Base-by-base conservation (phyloP, 2,797 vertebrate genomes). In the Enteromius viviparus region DNA sequence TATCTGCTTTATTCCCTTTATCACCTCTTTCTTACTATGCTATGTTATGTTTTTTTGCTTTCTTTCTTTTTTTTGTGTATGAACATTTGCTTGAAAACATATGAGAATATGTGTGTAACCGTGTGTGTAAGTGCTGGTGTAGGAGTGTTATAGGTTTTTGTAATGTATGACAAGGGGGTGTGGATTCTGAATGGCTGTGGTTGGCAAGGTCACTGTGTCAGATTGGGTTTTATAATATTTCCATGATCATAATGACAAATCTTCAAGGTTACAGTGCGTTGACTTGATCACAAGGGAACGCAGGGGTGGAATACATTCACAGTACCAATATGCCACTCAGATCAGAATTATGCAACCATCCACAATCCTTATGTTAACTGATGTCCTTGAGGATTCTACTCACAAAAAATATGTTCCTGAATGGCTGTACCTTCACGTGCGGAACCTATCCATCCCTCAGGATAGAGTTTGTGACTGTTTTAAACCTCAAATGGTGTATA, bases 131-230 rank as follows among this genome's bases (percentile, higher is more conserved):
- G 76, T 60, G 76, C 83, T 68, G 89, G 87, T 86, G 83, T 66
- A 77, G 76, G 23, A 12, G 40, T 71, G 51, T 84, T 72, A 64
- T 78, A 69, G 70, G 69, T 81, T 88, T 89, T 86, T 80, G 81
- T 87, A 89, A 85, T 82, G 81, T 68, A 66, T 77, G 88, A 89
- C 90, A 88, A 78, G 85, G 78, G 86, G 89, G 90, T 70, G 87
- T 89, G 80, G 87, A 21, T 85, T n/a, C 0, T 65, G 83, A 64
- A 88, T 76, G 86, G 83, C 66, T 4, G 9, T 77, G 68, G 76
- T 11, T 47, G 34, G 85, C 90, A 89, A 92, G 93, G 92, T 92
- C 92, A 86, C 75, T 29, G 26, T 76, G 65, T 82, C 74, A n/a
- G 87, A 91, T 91, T 87, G 89, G 90, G 81, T 84, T 14, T 37